A percentile compares a stretch with the other conserved stretches of the same genome.
These are phyloP conservation scores for Eciton burchellii DNA, from an alignment of 1,140 invertebrate species.

Conservation along the genomic window DNA sequence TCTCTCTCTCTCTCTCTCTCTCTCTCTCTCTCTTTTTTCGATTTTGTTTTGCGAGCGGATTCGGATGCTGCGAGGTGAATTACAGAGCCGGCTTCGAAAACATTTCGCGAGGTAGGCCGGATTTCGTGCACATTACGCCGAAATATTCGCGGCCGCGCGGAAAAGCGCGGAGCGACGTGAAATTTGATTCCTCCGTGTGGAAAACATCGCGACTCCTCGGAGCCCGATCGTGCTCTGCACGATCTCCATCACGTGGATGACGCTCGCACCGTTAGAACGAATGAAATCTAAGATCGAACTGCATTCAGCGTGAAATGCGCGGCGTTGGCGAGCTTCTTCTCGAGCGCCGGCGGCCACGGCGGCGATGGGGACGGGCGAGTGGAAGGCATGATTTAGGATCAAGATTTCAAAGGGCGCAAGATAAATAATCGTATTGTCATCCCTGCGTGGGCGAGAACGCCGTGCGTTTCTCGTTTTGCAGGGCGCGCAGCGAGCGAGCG, in stretches of 20 bases:
- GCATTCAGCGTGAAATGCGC: constrained; percentile 36
- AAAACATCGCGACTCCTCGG: background rate
- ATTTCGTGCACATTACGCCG: background rate
- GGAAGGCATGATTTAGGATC: constrained; percentile 40
- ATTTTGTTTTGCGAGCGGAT: too few relatives aligned
- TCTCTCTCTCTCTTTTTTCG: too few relatives aligned
- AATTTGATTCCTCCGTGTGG: constrained; percentile 13
- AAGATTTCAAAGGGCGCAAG: constrained; percentile 48
- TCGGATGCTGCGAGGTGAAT: background rate
- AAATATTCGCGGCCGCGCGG: background rate
- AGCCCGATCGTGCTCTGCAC: background rate
- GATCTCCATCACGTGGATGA: constrained; percentile 18
- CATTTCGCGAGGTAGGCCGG: background rate
- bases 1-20: too few relatives aligned
- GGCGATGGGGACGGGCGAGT: too few relatives aligned
- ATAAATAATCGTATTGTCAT: constrained; percentile 63
- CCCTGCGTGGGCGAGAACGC: constrained; percentile 31
- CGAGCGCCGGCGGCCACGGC: background rate
- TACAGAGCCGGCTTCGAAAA: constrained; percentile 16
- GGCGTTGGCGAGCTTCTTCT: constrained; percentile 24
- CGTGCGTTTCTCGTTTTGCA: constrained; percentile 35
- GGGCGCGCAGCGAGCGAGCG: background rate
- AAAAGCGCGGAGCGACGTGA: background rate
- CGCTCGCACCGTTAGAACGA: background rate
- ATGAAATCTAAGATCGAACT: constrained; percentile 21